These are phyloP conservation scores for Heliothis virescens DNA, from an alignment of 1,140 invertebrate genomes.

Conservation along the genomic window DNA sequence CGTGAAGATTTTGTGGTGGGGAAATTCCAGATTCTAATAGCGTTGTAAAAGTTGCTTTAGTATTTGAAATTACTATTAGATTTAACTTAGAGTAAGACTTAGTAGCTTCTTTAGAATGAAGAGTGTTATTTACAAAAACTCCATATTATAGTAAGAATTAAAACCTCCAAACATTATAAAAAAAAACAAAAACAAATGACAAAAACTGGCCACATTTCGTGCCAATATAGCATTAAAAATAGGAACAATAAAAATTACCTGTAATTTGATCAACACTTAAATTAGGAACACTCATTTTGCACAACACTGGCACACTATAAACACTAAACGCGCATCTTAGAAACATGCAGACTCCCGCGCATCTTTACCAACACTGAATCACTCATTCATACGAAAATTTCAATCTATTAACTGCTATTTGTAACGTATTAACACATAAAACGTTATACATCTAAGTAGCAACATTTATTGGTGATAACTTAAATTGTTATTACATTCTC, in stretches of 20 bases:
- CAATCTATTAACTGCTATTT: conserved; percentile 65
- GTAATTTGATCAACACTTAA: conserved; percentile 79
- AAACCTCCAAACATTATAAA: background rate
- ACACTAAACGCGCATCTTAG: conserved; percentile 61
- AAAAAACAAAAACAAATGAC: background rate
- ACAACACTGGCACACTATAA: conserved; percentile 64
- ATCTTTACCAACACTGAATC: conserved; percentile 74
- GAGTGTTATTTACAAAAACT: no score
- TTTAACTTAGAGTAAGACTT: no score
- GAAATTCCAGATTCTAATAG: no score
- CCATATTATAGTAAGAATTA: no score
- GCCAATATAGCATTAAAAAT: background rate
- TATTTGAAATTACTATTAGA: no score
- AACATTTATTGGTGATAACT: conserved; percentile 6
- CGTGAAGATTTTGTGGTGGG: no score
- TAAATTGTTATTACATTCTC: conserved; percentile 19
- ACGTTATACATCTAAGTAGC: conserved; percentile 22
- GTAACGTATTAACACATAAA: conserved; percentile 68
- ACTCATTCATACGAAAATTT: conserved; percentile 67
- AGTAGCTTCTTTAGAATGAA: no score
- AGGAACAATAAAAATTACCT: conserved; percentile 61
- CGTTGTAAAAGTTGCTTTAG: no score
- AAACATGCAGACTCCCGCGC: conserved; percentile 59
- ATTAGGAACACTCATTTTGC: conserved; percentile 81
- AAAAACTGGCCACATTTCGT: background rate